Evolutionary conservation across 2,888 invertebrate genomes (phyloP).

Genomic region (Thumatha senex): DNA sequence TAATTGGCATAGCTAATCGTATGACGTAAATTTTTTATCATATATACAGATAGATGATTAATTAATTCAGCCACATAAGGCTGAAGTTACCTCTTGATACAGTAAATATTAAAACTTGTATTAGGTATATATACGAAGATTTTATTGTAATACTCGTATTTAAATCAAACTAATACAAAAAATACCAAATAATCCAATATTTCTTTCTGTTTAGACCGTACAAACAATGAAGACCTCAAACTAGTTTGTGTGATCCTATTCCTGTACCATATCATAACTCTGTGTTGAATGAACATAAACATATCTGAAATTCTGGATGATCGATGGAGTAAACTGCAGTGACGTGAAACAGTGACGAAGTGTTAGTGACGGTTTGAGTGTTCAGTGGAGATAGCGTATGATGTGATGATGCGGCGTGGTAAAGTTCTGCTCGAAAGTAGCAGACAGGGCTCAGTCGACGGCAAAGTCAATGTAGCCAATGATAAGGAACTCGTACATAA

Average conservation of each 20-base stretch:
- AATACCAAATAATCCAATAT: conserved; percentile 10
- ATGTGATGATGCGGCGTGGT: conserved; percentile 78
- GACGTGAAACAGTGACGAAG: conserved; percentile 30
- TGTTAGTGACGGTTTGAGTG: conserved; percentile 33
- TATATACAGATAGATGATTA: no score
- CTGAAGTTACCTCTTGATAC: no score
- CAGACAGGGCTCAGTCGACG: conserved; percentile 78
- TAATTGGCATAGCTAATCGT: no score
- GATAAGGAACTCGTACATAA: conserved; percentile 87
- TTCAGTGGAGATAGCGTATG: conserved; percentile 66
- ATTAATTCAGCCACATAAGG: no score
- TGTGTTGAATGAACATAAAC: conserved; percentile 51
- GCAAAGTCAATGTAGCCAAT: conserved; percentile 59
- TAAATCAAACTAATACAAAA: no score
- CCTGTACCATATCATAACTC: conserved; percentile 58
- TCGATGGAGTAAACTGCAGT: conserved; percentile 31
- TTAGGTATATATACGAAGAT: no score
- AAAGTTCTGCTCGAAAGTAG: conserved; percentile 76
- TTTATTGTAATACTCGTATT: no score
- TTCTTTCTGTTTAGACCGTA: conserved; percentile 50
- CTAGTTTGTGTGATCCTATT: conserved; percentile 13
- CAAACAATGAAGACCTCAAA: conserved; percentile 56
- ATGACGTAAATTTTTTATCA: no score
- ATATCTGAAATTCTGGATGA: conserved; percentile 46
- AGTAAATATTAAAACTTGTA: no score